These are phyloP conservation scores for Myrmophylax atrothorax DNA, from an alignment of 2,113 vertebrate species.

Conservation along the genomic window DNA sequence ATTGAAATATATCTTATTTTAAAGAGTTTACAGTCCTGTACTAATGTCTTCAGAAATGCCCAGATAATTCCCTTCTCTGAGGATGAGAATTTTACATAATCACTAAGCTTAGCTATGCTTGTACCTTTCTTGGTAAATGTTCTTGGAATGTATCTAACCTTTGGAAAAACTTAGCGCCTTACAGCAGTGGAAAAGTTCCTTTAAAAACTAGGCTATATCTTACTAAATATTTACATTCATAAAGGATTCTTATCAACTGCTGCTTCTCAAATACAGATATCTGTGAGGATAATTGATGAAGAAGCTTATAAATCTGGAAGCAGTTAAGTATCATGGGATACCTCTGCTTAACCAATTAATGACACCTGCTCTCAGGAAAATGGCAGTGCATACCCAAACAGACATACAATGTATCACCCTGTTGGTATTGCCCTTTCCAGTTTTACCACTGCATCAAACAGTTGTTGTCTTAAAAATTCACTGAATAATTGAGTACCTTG, in stretches of 20 bases:
- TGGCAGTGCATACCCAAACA: neutral
- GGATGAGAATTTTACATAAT: constrained; percentile 10
- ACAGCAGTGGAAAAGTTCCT: neutral
- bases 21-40: neutral
- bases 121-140: neutral
- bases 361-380: neutral
- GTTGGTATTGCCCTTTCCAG: neutral
- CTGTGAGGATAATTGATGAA: neutral
- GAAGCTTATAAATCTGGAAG: neutral
- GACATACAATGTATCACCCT: neutral
- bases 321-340: neutral
- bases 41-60: neutral
- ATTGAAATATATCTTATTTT: neutral
- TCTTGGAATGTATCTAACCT: neutral
- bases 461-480: constrained; percentile 26
- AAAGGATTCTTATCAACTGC: neutral
- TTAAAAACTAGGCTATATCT: neutral
- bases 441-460: neutral
- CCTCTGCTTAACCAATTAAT: neutral
- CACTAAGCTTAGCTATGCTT: neutral
- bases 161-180: neutral
- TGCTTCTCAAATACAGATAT: neutral
- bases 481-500: neutral
- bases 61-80: neutral
- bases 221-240: neutral